Conservation (phyloP, 2,888 invertebrate species). For the Anaspis maculata region DNA sequence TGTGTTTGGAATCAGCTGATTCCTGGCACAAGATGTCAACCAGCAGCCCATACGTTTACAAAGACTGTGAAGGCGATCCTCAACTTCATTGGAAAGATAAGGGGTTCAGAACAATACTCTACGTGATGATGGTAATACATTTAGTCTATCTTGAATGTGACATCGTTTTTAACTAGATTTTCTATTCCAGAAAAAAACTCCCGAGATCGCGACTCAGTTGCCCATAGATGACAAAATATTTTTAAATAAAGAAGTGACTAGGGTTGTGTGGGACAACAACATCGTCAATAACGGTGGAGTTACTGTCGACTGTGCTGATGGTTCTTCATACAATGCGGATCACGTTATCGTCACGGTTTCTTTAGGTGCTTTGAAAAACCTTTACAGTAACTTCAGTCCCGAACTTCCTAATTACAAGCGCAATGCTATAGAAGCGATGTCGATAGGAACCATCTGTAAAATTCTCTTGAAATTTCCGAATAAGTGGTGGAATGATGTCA, state of each 20-base stretch:
- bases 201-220: conserved; percentile 23
- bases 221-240: conserved; percentile 32
- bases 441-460: conserved; percentile 61
- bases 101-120: conserved; percentile 60
- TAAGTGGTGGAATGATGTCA: conserved; percentile 55
- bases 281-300: conserved; percentile 27
- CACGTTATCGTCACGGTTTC: conserved; percentile 62
- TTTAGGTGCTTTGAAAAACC: conserved; percentile 59
- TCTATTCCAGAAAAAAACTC: conserved; percentile 32
- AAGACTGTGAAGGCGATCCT: conserved; percentile 61
- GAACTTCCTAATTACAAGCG: conserved; percentile 47
- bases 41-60: conserved; percentile 50
- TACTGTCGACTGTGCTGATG: conserved; percentile 46
- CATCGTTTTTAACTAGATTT: not conserved
- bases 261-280: conserved; percentile 29
- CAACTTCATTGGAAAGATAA: conserved; percentile 65
- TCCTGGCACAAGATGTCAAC: conserved; percentile 61
- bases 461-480: conserved; percentile 55
- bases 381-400: conserved; percentile 48
- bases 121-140: conserved; percentile 54
- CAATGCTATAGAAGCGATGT: conserved; percentile 48
- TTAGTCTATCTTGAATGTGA: conserved; percentile 2
- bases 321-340: conserved; percentile 47
- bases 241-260: conserved; percentile 34
- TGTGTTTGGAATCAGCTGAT: conserved; percentile 50